Conservation (phyloP, 2,797 vertebrate genomes). For the Heliangelus exortis region DNA sequence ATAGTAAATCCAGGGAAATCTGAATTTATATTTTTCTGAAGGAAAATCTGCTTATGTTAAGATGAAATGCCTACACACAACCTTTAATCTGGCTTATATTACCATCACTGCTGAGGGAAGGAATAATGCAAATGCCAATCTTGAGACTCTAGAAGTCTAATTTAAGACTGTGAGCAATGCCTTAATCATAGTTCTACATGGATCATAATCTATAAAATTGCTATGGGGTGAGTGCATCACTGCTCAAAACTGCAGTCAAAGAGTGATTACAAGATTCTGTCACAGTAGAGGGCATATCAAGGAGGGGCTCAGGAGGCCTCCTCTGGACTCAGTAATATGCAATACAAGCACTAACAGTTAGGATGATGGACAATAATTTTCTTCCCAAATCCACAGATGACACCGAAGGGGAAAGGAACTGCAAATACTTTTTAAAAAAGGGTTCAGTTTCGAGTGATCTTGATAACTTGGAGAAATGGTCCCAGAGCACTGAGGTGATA, state of each 20-base stretch:
- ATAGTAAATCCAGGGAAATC: neutral
- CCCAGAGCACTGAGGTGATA: neutral
- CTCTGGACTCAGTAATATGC: neutral
- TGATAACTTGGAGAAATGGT: neutral
- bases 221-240: conserved; percentile 15
- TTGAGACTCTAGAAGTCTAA: neutral
- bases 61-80: neutral
- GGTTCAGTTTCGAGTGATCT: neutral
- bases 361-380: neutral
- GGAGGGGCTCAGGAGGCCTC: neutral
- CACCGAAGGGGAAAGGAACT: neutral
- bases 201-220: conserved; percentile 32
- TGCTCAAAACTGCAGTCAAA: conserved; percentile 10
- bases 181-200: conserved; percentile 21
- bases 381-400: neutral
- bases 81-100: neutral
- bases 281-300: conserved; percentile 28
- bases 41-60: conserved; percentile 6
- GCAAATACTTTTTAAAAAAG: neutral
- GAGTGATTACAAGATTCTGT: neutral
- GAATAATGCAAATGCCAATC: conserved; percentile 2
- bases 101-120: neutral
- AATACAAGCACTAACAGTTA: neutral
- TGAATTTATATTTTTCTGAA: neutral
- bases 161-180: conserved; percentile 3